These are phyloP conservation scores for Emmelina monodactyla DNA, from an alignment of 2,888 invertebrate species.

Conservation along the genomic window DNA sequence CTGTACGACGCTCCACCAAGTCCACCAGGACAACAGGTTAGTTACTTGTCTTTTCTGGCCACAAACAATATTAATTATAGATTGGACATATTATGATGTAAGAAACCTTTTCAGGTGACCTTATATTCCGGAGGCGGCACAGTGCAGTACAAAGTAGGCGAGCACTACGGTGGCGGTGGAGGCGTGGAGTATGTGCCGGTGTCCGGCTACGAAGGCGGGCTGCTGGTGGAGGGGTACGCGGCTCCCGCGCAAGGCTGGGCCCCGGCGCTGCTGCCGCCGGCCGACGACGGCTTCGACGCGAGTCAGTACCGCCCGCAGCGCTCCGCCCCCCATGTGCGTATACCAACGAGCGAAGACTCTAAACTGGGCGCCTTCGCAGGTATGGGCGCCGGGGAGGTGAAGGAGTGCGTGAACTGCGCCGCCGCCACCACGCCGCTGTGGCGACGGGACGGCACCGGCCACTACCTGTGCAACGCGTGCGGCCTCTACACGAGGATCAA, in stretches of 20 bases:
- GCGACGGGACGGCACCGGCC: conserved; percentile 98
- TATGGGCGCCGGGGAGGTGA: conserved; percentile 68
- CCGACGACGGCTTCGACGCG: conserved; percentile 60
- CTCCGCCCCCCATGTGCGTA: neutral
- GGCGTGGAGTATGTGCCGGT: conserved; percentile 55
- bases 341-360: neutral
- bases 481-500: conserved; percentile 86
- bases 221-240: conserved; percentile 51
- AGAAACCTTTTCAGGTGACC: conserved; percentile 47
- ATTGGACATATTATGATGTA: neutral
- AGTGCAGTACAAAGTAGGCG: conserved; percentile 64
- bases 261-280: conserved; percentile 40
- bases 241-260: conserved; percentile 54
- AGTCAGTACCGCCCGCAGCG: conserved; percentile 24
- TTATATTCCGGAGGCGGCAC: conserved; percentile 61
- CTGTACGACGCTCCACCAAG: conserved; percentile 65
- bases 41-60: neutral
- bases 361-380: conserved; percentile 22
- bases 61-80: neutral
- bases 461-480: conserved; percentile 99
- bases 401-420: conserved; percentile 93
- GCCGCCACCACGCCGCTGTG: conserved; percentile 94
- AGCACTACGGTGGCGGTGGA: conserved; percentile 43
- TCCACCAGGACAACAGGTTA: conserved; percentile 65
- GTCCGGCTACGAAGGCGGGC: conserved; percentile 53